Base-by-base conservation (phyloP, 1,140 invertebrate species). In the Plodia interpunctella region DNA sequence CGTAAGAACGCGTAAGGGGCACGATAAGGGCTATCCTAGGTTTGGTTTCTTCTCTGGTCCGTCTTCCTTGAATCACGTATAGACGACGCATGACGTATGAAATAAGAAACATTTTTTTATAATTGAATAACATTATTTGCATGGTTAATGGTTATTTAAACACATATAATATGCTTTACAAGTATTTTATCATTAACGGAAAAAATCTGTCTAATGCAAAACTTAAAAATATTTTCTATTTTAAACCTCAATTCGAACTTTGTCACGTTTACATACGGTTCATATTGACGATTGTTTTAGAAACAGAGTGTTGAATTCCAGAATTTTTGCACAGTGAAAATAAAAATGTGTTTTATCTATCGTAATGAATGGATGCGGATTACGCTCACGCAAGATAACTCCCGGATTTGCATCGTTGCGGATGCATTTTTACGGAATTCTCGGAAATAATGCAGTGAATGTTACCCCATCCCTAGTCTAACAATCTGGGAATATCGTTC, bases 261-360 rank as follows among this genome's bases (percentile, higher is more conserved):
- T 44, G 15, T 1, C 13, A 15, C 38, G 13, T 44, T 44, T 0
- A 15, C 13, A n/a, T 44, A 15, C 13, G 13, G 38, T 44, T 15
- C 5, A 44, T 15, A 15, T 44, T 44, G 2, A 3, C 13, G n/a
- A 44, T 4, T 0, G 15, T 44, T 44, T 35, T 1, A 15, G 38
- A 10, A 44, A 2, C 3, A 10, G 13, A 44, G 38, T 15, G 38
- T 44, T 44, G 38, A 44, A 44, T 15, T 44, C 38, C 38, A n/a
- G 38, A 44, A 44, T 15, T 44, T 44, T 44, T 44, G 38, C 38
- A 44, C 2, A 44, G 38, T 13, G 38, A 10, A 25, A 44, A 44
- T 44, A 44, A 44, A 44, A 44, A 38, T 38, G 35, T 44, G 38
- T 44, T 44, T 44, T 44, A 44, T 44, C 38, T 44, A 44, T 44